Evolutionary conservation across 2,797 vertebrate species (phyloP), one percentile per base, ranked within the genome.

Genomic region (Pipistrellus pipistrellus): DNA sequence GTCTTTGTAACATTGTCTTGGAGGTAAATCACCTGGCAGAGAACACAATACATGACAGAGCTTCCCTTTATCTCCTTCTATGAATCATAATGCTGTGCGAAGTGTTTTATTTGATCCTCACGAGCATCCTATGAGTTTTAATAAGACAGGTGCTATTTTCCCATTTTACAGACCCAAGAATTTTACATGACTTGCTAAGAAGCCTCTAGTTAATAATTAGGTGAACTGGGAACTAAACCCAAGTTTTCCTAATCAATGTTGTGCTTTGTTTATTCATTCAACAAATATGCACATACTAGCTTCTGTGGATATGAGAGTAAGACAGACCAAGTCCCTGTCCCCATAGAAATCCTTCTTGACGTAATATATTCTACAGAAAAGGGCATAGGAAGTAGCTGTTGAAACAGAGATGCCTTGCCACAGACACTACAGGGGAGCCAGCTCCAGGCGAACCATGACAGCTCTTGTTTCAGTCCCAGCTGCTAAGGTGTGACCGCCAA

Each of bases 331-430:
- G 32, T 69, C 35, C 51, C 17, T 89, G 10, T 73, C 25, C 25
- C 48, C 4, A 44, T 8, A 78, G 69, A 95, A 84, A 85, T 76
- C 66, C 20, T 51, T 53, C 27, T 72, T 71, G 25, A 75, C 0
- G 5, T 95, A 93, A 95, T 4, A 91, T 41, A 84, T 76, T 88
- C 38, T 87, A 83, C 21, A 87, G 44, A 71, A 95, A 93, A 80
- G 59, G 59, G 35, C n/a, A 92, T 2, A 90, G 21, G 27, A 85
- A 72, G 89, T 75, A 93, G 27, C 73, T 35, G 6, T 35, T 66
- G 44, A 81, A 84, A 38, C 27, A 89, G 76, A 92, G 66, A 76
- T 64, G 17, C 4, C 72, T 92, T 78, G 46, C 25, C 71, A 93
- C 27, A 94, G 81, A 94, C 35, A 78, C 30, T 64, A 23, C 10